Conservation (phyloP, 2,113 vertebrate species). For the Sinocyclocheilus anophthalmus region DNA sequence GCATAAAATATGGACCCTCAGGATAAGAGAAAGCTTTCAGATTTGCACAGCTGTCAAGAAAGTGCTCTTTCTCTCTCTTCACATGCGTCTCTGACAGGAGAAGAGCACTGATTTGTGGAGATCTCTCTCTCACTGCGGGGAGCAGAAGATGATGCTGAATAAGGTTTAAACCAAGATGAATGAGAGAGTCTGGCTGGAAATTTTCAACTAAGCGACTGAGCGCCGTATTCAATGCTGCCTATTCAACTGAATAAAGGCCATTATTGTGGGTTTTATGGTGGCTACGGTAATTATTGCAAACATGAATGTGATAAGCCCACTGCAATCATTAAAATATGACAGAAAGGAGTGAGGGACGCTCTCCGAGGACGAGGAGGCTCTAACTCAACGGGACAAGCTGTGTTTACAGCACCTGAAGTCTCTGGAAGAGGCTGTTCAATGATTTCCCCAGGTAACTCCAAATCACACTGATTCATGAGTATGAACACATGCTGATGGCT, state of each 20-base stretch:
- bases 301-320: neutral
- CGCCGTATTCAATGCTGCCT: neutral
- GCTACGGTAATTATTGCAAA: neutral
- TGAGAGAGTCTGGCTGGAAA: neutral
- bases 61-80: constrained; percentile 25
- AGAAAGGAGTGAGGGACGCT: neutral
- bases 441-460: constrained; percentile 28
- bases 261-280: constrained; percentile 23
- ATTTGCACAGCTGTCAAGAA: constrained; percentile 46
- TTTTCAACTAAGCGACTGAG: constrained; percentile 6
- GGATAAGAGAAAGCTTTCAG: constrained; percentile 40
- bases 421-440: neutral
- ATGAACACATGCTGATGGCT: neutral
- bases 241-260: constrained; percentile 2
- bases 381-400: constrained; percentile 29
- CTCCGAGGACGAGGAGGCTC: neutral
- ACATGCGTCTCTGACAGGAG: constrained; percentile 33
- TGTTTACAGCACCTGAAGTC: constrained; percentile 25
- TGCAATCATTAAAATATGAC: neutral
- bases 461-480: constrained; percentile 11
- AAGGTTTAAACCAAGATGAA: constrained; percentile 13
- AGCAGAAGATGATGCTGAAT: constrained; percentile 35
- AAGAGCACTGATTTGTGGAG: constrained; percentile 42
- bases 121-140: constrained; percentile 21
- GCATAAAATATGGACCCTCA: constrained; percentile 47